A percentile compares a stretch with the other conserved stretches of the same genome.
phyloP scores from a whole-genome alignment of 2,113 vertebrate species.

The Cynoglossus semilaevis region DNA sequence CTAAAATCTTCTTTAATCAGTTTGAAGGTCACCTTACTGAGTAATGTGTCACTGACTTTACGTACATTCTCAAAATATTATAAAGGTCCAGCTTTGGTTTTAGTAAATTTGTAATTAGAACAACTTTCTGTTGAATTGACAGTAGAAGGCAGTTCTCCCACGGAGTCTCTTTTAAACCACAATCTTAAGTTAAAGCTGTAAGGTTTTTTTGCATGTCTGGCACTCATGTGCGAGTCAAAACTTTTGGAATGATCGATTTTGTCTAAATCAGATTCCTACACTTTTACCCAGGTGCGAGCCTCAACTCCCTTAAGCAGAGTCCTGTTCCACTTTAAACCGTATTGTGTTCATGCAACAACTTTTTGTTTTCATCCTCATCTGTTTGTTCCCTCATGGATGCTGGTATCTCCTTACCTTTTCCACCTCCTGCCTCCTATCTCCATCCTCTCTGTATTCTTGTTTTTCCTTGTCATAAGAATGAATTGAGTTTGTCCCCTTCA shows the following conservation, averaged over 20 bases:
- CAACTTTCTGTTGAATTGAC: too few relatives aligned
- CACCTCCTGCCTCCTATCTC: conserved; percentile 32
- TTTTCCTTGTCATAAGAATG: conserved; percentile 97
- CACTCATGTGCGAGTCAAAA: conserved; percentile 2
- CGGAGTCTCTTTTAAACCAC: too few relatives aligned
- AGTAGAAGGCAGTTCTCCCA: too few relatives aligned
- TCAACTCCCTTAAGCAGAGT: conserved; percentile 29
- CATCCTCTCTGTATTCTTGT: conserved; percentile 67
- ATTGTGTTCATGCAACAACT: conserved; percentile 69
- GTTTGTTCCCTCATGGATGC: conserved; percentile 80
- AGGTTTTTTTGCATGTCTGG: neutral
- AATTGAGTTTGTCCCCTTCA: conserved; percentile 98
- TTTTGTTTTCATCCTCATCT: conserved; percentile 67
- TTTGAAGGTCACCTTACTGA: too few relatives aligned
- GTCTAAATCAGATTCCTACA: conserved; percentile 2
- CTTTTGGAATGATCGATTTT: neutral
- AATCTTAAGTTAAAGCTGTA: too few relatives aligned
- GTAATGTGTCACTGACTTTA: too few relatives aligned
- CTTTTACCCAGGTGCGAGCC: conserved; percentile 21
- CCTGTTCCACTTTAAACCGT: conserved; percentile 29
- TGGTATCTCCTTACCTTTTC: conserved; percentile 37
- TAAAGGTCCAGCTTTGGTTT: too few relatives aligned
- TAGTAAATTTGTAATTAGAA: too few relatives aligned
- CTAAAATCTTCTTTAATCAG: too few relatives aligned
- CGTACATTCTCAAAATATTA: too few relatives aligned